Evolutionary conservation across 2,888 invertebrate species (phyloP), one percentile per base, ranked within the genome.

Genomic region (Mantis religiosa): DNA sequence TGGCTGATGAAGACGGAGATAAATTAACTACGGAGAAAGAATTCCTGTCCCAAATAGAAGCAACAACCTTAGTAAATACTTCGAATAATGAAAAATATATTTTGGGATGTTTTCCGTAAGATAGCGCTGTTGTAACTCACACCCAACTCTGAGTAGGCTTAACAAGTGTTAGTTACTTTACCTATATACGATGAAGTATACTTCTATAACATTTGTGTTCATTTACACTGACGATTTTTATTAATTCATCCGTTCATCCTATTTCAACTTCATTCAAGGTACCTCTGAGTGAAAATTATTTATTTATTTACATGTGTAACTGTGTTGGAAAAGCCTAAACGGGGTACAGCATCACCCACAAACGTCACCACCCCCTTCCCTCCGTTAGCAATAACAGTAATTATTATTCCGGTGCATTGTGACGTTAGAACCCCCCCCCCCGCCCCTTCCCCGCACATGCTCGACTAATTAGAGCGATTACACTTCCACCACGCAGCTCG

Each of bases 401-500:
- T 71, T 71, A 71, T 71, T 71, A 71, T 71, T 71, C 54, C 54
- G 54, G 54, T 71, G 54, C 54, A 71, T 20, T 71, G 54, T 71
- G 54, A 84, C 30, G 34, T 34, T 34, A 28, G 30, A 86, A 25
- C 28, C 71, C 81, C 12, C 28, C 20, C 27, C n/a, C n/a, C n/a
- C n/a, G n/a, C n/a, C n/a, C n/a, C 81, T 8, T 9, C 28, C n/a
- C 27, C 85, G 12, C 85, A 14, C 81, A 81, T 82, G 25, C 25
- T 71, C 28, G 81, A 87, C 86, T 87, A 87, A 87, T 87, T 87
- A 87, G 86, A 30, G 71, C 25, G 86, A 81, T 87, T 87, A 87
- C 81, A 87, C 28, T n/a, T 87, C 81, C 86, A 87, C 86, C 54
- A 84, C 84, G 71, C 86, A 85, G 47, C 85, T 30, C 30, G 71